A percentile compares a stretch with the other conserved stretches of the same genome.
Conservation (phyloP, 53 echinoderm and acorn worm genomes). For the Glandiceps talaboti region DNA sequence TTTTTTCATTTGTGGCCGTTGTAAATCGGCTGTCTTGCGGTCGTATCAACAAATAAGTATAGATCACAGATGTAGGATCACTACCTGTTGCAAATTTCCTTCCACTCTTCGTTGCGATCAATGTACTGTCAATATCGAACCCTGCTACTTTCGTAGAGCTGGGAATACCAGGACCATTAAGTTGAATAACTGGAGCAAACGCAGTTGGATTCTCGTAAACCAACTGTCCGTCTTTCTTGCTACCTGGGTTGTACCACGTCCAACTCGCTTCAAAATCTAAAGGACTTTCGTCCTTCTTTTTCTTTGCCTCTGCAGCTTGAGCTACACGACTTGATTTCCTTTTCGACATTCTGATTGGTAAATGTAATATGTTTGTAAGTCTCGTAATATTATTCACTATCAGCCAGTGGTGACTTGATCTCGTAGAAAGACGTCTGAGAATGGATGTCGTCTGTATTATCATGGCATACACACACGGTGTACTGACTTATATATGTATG, state of each 20-base stretch:
- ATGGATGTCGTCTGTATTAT: too few relatives aligned
- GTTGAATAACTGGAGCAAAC: slow-evolving; percentile 45
- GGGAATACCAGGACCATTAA: slow-evolving; percentile 52
- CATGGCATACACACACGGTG: too few relatives aligned
- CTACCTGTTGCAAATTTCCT: slow-evolving; percentile 78
- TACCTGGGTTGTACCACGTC: background rate
- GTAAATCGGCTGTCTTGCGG: too few relatives aligned
- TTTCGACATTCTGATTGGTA: slow-evolving; percentile 7
- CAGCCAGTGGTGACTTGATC: too few relatives aligned
- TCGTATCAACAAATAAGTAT: too few relatives aligned
- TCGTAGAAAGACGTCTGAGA: too few relatives aligned
- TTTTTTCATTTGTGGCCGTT: too few relatives aligned
- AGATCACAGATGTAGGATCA: too few relatives aligned
- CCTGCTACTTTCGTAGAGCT: slow-evolving; percentile 65
- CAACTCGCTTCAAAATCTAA: background rate
- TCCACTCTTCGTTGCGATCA: slow-evolving; percentile 76
- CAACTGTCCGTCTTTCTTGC: slow-evolving; percentile 8
- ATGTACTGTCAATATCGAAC: slow-evolving; percentile 79
- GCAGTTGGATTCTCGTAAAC: slow-evolving; percentile 17
- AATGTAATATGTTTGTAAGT: too few relatives aligned
- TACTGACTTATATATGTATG: too few relatives aligned
- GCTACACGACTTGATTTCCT: slow-evolving; percentile 9
- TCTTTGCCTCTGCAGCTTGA: slow-evolving; percentile 17
- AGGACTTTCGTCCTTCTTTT: background rate
- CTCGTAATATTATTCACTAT: too few relatives aligned